Conservation (phyloP, 2,113 vertebrate species). For the Melanostigma gelatinosum region DNA sequence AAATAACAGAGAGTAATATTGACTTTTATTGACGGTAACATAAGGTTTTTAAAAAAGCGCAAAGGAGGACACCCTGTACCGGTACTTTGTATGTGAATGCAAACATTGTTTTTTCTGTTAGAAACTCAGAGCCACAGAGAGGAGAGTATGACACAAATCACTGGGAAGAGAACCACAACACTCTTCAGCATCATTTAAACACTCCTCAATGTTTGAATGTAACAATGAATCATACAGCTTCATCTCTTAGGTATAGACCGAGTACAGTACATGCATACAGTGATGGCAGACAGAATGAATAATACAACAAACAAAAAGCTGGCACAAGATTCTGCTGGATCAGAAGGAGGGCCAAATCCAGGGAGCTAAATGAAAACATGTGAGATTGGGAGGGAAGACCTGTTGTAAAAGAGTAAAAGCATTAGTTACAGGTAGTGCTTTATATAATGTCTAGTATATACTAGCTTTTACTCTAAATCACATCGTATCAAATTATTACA, state of each 20-base stretch:
- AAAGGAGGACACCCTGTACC: too few species aligned
- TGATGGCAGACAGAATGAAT: neutral
- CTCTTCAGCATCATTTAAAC: neutral
- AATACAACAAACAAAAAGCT: neutral
- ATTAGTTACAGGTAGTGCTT: neutral
- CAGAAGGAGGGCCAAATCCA: constrained; percentile 6
- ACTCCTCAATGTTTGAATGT: neutral
- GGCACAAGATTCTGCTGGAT: neutral
- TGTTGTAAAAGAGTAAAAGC: neutral
- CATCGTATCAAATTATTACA: neutral
- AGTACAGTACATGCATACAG: constrained; percentile 1
- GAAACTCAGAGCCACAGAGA: neutral
- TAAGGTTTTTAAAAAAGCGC: too few species aligned
- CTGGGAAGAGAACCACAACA: neutral
- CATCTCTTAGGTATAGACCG: neutral
- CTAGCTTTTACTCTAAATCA: neutral
- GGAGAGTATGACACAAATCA: too few species aligned
- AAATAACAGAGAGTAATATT: too few species aligned
- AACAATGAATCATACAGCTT: neutral
- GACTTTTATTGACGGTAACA: too few species aligned
- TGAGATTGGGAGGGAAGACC: neutral
- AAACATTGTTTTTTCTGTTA: too few species aligned
- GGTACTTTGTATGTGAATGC: too few species aligned
- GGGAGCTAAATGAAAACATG: neutral
- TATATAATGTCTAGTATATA: neutral